Base-by-base conservation (phyloP, 2,797 vertebrate genomes). In the Paramormyrops hopkinsi region DNA sequence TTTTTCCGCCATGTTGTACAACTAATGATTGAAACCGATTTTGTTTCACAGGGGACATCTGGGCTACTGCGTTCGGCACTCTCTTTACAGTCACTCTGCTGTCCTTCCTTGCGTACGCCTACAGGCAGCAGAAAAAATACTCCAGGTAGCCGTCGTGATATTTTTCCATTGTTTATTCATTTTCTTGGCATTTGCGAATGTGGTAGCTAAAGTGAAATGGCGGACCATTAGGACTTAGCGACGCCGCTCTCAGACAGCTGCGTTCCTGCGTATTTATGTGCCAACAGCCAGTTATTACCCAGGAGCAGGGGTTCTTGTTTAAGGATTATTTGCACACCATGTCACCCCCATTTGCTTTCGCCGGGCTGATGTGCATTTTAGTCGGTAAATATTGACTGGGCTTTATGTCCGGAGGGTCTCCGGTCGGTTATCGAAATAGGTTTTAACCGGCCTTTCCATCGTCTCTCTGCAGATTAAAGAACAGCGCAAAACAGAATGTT, bases 61-160 rank as follows among this genome's bases (percentile, higher is more conserved):
- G 94, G 87, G 92, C 94, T 2, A 92, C 92, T 51, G 90, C 89
- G 1, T 94, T 94, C 79, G 93, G 92, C 22, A 54, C 14, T 41
- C 91, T 94, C 54, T 94, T 94, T 73, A 91, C 69, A 5, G n/a
- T 92, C 51, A 94, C 93, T 7, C 53, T 93, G 56, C 89, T 94
- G 51, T 22, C 14, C 17, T 94, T 93, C 89, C 90, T 83, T 4
- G 8, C 90, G 2, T 94, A 93, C 12, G 86, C 90, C 50, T 92
- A 89, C 90, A 90, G 87, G 54, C 94, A 93, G 46, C 88, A 89
- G 56, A 94, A 91, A 90, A 92, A 90, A 2, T 88, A 88, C 50
- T 90, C 90, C 25, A 92, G 89, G 93, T 93, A 91, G 37, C 14
- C 19, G 48, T 86, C 11, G 12, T 44, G 44, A 19, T 37, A 22